phyloP scores from a whole-genome alignment of 1,140 invertebrate species.

The Hyphantria cunea region DNA sequence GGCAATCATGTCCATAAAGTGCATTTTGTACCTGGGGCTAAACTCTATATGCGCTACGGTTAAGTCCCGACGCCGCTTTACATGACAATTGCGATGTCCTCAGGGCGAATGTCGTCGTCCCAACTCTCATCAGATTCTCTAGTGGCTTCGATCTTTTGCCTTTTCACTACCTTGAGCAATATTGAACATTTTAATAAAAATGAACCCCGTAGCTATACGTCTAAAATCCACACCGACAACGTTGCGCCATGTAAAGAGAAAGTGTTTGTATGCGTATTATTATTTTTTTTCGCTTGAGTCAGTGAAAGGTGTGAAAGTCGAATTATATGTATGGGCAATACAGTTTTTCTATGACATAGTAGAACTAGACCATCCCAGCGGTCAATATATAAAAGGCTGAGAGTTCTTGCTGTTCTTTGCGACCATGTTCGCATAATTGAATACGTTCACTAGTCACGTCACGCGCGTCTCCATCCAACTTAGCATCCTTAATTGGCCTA shows the following conservation, averaged over 20 bases:
- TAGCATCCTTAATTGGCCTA: slow-evolving; percentile 81
- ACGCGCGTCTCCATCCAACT: slow-evolving; percentile 77
- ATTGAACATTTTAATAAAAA: slow-evolving; percentile 31
- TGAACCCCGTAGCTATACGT: slow-evolving; percentile 16
- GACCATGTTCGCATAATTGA: slow-evolving; percentile 78
- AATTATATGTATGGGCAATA: slow-evolving; percentile 32
- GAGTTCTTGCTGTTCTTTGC: slow-evolving; percentile 64
- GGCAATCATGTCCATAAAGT: slow-evolving; percentile 74
- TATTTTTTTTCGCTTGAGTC: slow-evolving; percentile 18
- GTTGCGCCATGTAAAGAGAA: slow-evolving; percentile 36
- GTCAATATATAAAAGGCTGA: slow-evolving; percentile 50
- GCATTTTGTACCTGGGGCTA: slow-evolving; percentile 74
- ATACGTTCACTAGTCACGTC: slow-evolving; percentile 74
- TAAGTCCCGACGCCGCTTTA: slow-evolving; percentile 60
- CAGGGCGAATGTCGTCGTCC: slow-evolving; percentile 42
- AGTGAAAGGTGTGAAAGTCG: slow-evolving; percentile 53
- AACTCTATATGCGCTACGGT: slow-evolving; percentile 39
- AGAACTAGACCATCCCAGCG: slow-evolving; percentile 32
- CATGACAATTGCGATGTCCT: slow-evolving; percentile 74
- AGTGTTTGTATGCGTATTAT: slow-evolving; percentile 32
- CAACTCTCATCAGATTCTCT: slow-evolving; percentile 51
- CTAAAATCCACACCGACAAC: slow-evolving; percentile 5
- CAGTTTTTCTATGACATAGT: slow-evolving; percentile 9
- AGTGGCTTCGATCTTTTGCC: slow-evolving; percentile 41
- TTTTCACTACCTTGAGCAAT: slow-evolving; percentile 35